Evolutionary conservation across 2,888 invertebrate genomes (phyloP), one percentile per base, ranked within the genome.

Genomic region (Lasioglossum pauxillum): DNA sequence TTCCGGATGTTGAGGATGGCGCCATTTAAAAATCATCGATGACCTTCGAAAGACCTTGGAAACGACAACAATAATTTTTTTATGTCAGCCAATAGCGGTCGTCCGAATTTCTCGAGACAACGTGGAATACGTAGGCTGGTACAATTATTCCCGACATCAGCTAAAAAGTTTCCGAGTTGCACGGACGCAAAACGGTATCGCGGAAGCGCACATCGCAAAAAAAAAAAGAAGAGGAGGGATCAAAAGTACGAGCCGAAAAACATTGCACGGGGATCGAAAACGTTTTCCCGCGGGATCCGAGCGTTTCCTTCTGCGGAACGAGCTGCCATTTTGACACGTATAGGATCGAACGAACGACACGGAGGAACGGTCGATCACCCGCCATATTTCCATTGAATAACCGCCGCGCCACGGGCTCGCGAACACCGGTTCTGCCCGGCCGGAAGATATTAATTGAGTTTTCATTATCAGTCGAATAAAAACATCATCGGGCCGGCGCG

Each of bases 161-260:
- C 49, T 86, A 85, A 82, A 86, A 82, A 71, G 81, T 85, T 81
- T 79, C 77, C 82, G 78, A 72, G 72, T 16, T 41, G n/a, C 27
- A 19, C 23, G 19, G 27, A 64, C 2, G 69, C 41, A 35, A 16
- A 14, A 71, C 53, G 35, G 64, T 19, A 74, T 60, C 38, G 23
- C n/a, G 41, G 64, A 35, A 74, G 19, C 49, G 83, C 46, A 69
- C 83, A 53, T 72, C 76, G 74, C 49, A 57, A 57, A 23, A 49
- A 41, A 23, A 12, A 74, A 14, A 44, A n/a, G 60, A 44, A n/a
- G 60, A 5, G 41, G 49, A 64, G 5, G 38, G 31, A 53, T 75
- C 53, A 57, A 73, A 73, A 78, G 69, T 76, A 64, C 75, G 78
- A 41, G 69, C 8, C 38, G 79, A 75, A 71, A 49, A 71, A 49